Percentiles rank a stretch among this genome's conserved stretches.
Conservation (phyloP, 1,140 invertebrate species). For the Pseudomyrmex gracilis region DNA sequence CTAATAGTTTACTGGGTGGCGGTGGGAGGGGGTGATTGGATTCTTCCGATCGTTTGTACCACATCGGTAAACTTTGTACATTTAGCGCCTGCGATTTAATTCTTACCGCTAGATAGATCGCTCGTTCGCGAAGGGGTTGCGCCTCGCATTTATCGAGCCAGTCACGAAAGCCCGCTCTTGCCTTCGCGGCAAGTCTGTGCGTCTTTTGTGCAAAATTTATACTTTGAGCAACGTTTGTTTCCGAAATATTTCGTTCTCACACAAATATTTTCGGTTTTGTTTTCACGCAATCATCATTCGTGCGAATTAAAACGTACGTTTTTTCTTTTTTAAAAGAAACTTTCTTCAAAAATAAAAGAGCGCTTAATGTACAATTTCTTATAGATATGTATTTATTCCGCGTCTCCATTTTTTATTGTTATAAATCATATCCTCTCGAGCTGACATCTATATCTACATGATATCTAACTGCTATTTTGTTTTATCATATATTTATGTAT, state of each 20-base stretch:
- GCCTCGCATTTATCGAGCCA: constrained; percentile 52
- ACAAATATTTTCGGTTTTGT: not conserved
- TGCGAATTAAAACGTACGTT: not conserved
- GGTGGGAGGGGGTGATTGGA: constrained; percentile 75
- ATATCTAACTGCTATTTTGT: not conserved
- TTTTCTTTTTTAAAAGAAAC: not conserved
- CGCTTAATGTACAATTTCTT: not conserved
- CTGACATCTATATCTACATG: no score
- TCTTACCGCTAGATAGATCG: constrained; percentile 36
- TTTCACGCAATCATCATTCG: not conserved
- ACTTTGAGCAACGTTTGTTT: not conserved
- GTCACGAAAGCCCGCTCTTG: constrained; percentile 57
- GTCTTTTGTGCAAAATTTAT: constrained; percentile 25
- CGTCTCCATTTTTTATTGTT: no score
- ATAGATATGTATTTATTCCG: no score
- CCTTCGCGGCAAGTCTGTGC: constrained; percentile 7
- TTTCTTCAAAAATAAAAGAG: not conserved
- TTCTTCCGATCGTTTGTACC: constrained; percentile 78
- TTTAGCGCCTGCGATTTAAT: constrained; percentile 71
- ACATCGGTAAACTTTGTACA: constrained; percentile 83
- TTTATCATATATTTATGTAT: not conserved
- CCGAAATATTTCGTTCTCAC: not conserved
- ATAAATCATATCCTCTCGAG: no score
- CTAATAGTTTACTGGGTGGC: constrained; percentile 77
- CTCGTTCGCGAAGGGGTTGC: constrained; percentile 19